phyloP scores from a whole-genome alignment of 2,797 vertebrate species.

The Phrynocephalus vlangalii region DNA sequence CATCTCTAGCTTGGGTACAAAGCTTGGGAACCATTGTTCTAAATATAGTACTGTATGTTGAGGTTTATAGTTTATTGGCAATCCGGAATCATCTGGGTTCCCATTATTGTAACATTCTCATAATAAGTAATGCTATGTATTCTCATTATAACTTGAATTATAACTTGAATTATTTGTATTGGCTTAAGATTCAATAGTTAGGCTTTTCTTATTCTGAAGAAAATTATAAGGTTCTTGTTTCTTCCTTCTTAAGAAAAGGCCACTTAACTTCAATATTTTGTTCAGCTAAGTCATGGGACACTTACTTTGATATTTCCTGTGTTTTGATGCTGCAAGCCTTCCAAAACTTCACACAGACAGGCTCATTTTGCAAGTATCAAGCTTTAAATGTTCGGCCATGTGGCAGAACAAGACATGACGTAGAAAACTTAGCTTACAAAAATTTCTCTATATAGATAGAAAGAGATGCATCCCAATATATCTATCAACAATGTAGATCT shows the following conservation, averaged over 20 bases:
- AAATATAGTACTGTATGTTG: neutral
- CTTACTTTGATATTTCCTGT: slow-evolving; percentile 8
- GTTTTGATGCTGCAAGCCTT: neutral
- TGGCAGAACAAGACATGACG: neutral
- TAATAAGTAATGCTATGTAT: neutral
- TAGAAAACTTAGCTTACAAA: neutral
- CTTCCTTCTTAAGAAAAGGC: slow-evolving; percentile 16
- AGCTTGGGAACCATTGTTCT: neutral
- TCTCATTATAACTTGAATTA: neutral
- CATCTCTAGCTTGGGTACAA: too few species aligned
- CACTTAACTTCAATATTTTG: neutral
- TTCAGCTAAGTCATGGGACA: slow-evolving; percentile 8
- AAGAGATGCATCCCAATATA: neutral
- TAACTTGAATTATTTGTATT: neutral
- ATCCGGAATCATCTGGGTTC: neutral
- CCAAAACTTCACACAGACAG: neutral
- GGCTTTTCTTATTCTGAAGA: neutral
- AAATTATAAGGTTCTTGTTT: neutral
- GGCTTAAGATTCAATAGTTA: neutral
- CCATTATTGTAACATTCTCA: neutral
- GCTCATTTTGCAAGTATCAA: neutral
- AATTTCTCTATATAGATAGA: neutral
- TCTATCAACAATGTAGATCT: too few species aligned
- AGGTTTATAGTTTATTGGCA: neutral
- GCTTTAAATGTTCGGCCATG: neutral